These are phyloP conservation scores for Helicoverpa zea DNA, from an alignment of 1,140 invertebrate genomes.

Conservation along the genomic window DNA sequence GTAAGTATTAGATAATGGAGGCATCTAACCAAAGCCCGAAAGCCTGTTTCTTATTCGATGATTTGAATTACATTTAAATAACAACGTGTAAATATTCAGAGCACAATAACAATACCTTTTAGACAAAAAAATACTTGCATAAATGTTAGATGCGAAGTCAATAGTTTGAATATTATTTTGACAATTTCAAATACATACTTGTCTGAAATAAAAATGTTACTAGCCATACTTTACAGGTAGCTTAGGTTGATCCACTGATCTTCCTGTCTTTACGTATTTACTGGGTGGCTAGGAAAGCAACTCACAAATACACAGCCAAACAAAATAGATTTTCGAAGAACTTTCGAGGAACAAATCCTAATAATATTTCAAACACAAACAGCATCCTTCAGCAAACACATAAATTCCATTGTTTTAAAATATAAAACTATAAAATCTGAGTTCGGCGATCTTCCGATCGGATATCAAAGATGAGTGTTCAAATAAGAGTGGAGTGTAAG, in stretches of 20 bases:
- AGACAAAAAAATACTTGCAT: background rate
- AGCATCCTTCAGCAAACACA: background rate
- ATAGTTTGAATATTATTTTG: background rate
- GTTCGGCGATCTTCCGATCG: constrained; percentile 51
- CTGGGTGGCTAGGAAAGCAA: no score
- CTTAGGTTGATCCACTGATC: no score
- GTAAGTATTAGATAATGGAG: background rate
- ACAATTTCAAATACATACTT: no score
- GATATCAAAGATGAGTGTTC: constrained; percentile 50
- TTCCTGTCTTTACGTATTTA: background rate
- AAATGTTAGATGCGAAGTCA: background rate
- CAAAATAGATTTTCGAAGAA: no score
- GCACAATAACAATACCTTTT: background rate
- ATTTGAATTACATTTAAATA: background rate
- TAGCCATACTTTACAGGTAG: no score
- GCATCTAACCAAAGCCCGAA: background rate
- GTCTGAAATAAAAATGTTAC: no score
- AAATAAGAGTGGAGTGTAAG: constrained; percentile 45
- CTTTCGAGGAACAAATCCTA: no score
- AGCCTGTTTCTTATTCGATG: background rate
- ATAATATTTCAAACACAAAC: background rate
- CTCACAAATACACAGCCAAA: no score
- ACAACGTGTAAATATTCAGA: background rate
- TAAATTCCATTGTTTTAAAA: background rate
- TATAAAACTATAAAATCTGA: constrained; percentile 57